Conservation (phyloP, 1,140 invertebrate species). For the Psilanteris sp. region DNA sequence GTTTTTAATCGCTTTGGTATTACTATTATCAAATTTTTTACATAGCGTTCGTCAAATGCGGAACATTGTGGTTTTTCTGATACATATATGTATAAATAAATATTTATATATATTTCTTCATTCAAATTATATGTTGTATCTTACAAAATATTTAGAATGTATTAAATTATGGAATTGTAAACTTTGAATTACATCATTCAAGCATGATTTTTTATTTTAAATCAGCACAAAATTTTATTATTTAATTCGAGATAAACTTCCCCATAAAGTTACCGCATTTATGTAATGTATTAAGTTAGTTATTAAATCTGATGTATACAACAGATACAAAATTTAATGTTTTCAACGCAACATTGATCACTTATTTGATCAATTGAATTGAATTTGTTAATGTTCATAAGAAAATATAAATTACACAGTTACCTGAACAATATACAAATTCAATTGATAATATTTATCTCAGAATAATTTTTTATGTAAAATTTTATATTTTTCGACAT, state of each 20-base stretch:
- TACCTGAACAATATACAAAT: not conserved
- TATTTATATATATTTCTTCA: too few relatives aligned
- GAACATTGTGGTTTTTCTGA: constrained; percentile 32
- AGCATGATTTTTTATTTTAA: too few relatives aligned
- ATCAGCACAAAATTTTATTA: constrained; percentile 9
- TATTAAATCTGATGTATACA: constrained; percentile 72
- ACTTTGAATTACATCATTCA: constrained; percentile 12
- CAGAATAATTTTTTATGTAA: constrained; percentile 17
- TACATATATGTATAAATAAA: constrained; percentile 29
- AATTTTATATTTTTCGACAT: constrained; percentile 12
- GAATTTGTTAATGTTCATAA: too few relatives aligned
- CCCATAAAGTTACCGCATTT: constrained; percentile 60
- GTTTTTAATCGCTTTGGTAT: constrained; percentile 58
- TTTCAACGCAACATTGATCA: constrained; percentile 3
- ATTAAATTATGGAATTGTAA: constrained; percentile 10
- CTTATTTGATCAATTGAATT: not conserved
- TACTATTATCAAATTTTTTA: constrained; percentile 55
- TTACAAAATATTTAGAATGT: constrained; percentile 13
- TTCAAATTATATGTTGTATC: constrained; percentile 1
- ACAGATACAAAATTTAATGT: constrained; percentile 61
- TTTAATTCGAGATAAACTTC: constrained; percentile 36
- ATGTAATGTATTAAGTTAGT: constrained; percentile 69
- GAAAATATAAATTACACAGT: too few relatives aligned
- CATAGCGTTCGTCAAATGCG: constrained; percentile 15
- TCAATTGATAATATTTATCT: constrained; percentile 5